phyloP scores from a whole-genome alignment of 1,140 invertebrate species.

The Plectus sambesii region DNA sequence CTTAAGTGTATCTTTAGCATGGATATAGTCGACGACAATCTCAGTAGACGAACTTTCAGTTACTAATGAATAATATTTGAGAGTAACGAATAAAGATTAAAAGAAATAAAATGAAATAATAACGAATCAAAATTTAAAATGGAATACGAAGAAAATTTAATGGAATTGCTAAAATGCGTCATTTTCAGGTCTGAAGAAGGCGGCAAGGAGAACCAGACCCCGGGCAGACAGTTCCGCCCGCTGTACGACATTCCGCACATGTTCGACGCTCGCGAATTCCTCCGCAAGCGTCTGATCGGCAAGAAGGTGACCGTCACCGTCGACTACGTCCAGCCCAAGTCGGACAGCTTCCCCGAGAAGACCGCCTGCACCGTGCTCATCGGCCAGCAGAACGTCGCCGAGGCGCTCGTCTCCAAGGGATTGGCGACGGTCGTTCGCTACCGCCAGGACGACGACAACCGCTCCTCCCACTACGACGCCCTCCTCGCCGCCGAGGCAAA shows the following conservation, averaged over 20 bases:
- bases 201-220: constrained; percentile 49
- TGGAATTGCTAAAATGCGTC: too few relatives aligned
- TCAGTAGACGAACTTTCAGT: too few relatives aligned
- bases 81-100: too few relatives aligned
- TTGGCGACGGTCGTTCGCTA: constrained; percentile 81
- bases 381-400: constrained; percentile 79
- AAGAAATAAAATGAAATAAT: too few relatives aligned
- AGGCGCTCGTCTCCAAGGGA: constrained; percentile 81
- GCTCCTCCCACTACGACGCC: constrained; percentile 82
- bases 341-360: constrained; percentile 85
- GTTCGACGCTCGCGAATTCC: constrained; percentile 91
- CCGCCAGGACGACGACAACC: constrained; percentile 84
- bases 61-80: too few relatives aligned
- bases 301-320: constrained; percentile 74
- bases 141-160: too few relatives aligned
- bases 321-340: constrained; percentile 89
- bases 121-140: too few relatives aligned
- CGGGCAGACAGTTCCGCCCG: constrained; percentile 61
- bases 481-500: constrained; percentile 82
- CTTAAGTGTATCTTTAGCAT: too few relatives aligned
- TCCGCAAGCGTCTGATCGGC: constrained; percentile 86
- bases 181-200: too few relatives aligned
- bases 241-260: constrained; percentile 95
- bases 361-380: constrained; percentile 77
- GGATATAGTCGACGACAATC: too few relatives aligned